Evolutionary conservation across 2,888 invertebrate genomes (phyloP), one percentile per base, ranked within the genome.

Genomic region (Morpho achilles): DNA sequence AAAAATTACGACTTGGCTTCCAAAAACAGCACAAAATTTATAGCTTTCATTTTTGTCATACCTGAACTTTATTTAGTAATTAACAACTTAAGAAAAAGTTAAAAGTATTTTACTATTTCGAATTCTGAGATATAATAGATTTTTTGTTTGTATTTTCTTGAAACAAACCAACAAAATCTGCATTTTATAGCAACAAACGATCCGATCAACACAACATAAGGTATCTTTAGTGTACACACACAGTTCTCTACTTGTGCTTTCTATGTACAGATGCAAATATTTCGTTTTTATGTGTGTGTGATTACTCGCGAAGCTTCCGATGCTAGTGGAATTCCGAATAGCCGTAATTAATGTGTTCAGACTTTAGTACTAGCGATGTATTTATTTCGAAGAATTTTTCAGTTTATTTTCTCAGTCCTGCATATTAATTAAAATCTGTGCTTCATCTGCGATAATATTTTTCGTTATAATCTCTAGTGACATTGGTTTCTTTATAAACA

Each of bases 291-390:
- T 77, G 80, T 60, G 79, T 75, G 79, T 75, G 64, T 61, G 63
- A 80, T 80, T 82, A 81, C 84, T 80, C 81, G 82, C 75, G 79
- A 79, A 69, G 79, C 72, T 77, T 79, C 77, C 82, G 80, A 84
- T 84, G 81, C 80, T 80, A 76, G 73, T 67, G 72, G 82, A 84
- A 84, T 82, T 80, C 80, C 78, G 82, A 85, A 86, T 82, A 75
- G 76, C 69, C 78, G 81, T 83, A 84, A 87, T 87, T 87, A 87
- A 86, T 86, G 82, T 76, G 77, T 82, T 83, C 80, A 79, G 73
- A 81, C 53, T 47, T 79, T 59, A 50, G 54, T 57, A 46, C 49
- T 56, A 44, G 54, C 53, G 53, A 54, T 48, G 48, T 54, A 54
- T 54, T 54, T 53, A 53, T 53, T 53, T 54, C 47, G 41, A 42